Conservation (phyloP, 2,888 invertebrate genomes). For the Craniophora ligustri region DNA sequence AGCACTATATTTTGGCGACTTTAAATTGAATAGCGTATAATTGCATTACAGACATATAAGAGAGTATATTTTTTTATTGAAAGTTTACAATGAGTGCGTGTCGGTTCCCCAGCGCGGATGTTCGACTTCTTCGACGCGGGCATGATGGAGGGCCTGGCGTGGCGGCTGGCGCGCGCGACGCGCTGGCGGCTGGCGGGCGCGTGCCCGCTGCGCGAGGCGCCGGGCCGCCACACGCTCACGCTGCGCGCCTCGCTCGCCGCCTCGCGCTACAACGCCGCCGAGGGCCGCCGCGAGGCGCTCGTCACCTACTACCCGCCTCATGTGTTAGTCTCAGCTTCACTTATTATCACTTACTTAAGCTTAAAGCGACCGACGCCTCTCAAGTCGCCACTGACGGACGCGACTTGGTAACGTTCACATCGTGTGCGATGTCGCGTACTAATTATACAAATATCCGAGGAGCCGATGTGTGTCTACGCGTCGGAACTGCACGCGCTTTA, state of each 20-base stretch:
- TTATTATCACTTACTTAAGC: not conserved
- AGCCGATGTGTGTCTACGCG: no score
- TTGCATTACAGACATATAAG: no score
- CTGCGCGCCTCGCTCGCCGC: conserved; percentile 89
- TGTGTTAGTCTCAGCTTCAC: conserved; percentile 88
- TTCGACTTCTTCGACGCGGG: conserved; percentile 98
- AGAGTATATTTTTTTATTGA: no score
- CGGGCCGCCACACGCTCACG: conserved; percentile 88
- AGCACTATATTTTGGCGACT: no score
- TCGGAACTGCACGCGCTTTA: no score
- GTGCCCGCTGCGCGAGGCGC: conserved; percentile 74
- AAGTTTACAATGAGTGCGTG: no score
- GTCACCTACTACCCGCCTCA: conserved; percentile 95
- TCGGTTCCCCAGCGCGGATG: conserved; percentile 96
- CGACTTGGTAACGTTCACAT: no score
- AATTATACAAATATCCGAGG: no score
- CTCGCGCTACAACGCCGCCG: conserved; percentile 82
- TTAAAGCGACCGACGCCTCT: no score
- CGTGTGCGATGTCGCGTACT: no score
- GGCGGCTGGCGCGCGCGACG: conserved; percentile 91
- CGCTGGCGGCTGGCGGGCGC: conserved; percentile 89
- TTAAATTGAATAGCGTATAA: no score
- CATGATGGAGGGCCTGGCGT: conserved; percentile 97
- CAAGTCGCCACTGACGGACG: no score
- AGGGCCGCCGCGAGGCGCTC: conserved; percentile 90